Base-by-base conservation (phyloP, 2,113 vertebrate genomes). In the Halcyon malimbica region DNA sequence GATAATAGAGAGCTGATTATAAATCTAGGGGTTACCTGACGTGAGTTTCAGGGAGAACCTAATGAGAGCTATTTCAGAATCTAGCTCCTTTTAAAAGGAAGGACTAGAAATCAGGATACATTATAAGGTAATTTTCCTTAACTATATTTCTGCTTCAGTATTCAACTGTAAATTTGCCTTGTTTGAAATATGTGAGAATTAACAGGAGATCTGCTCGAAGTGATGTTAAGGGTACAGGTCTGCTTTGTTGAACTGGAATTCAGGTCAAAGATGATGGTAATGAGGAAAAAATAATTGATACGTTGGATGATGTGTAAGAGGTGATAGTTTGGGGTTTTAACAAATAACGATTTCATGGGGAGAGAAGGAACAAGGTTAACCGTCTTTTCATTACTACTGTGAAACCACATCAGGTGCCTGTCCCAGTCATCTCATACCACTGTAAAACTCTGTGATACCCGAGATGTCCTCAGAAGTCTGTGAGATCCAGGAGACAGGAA, bases 1-100 rank as follows among this genome's bases (percentile, higher is more conserved):
- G 89, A 64, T 85, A 91, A 83, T 83, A 80, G 83, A 89, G 86
- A 88, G 60, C 75, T 69, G 48, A 35, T 89, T 39, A 73, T 85
- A 85, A 87, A 68, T 74, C 77, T 50, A 28, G 68, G 77, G 87
- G 64, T 84, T 91, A 89, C 53, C 79, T 68, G 68, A 73, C 83
- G 64, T 50, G 54, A 35, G 26, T 74, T 79, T 75, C 19, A 39
- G 74, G 75, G 65, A 67, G 62, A 69, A 65, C 60, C 16, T 80
- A 8, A 21, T 42, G n/a, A 87, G 56, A 91, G 51, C 51, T 91
- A 1, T 91, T 94, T 89, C 42, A 69, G 83, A 83, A 93, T 80
- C 39, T 35, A 16, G 1, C 39, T 89, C 7, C 44, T 87, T 92
- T 83, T 48, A 54, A 67, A 75, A 42, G 6, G n/a, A 85, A 60